Conservation (phyloP, 2,797 vertebrate species). For the Limosa lapponica region DNA sequence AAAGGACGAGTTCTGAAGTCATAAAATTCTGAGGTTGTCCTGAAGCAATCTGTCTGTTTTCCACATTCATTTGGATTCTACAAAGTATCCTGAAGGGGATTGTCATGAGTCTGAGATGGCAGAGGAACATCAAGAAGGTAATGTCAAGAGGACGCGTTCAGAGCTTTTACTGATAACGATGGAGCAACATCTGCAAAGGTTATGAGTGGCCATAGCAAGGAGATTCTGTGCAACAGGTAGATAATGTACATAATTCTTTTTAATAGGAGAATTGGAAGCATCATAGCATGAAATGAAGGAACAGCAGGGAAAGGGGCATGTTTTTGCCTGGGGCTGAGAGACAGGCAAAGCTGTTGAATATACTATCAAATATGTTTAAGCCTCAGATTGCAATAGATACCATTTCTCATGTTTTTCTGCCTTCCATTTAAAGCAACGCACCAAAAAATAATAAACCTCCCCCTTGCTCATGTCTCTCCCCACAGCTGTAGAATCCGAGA, state of each 20-base stretch:
- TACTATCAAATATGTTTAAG: neutral
- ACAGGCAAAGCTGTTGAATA: constrained; percentile 11
- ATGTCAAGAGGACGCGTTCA: neutral
- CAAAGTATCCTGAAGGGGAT: neutral
- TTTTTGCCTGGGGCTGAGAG: constrained; percentile 27
- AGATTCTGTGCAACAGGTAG: constrained; percentile 34
- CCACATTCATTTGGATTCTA: neutral
- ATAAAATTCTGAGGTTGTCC: neutral
- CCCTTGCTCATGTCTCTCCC: neutral
- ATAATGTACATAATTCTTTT: constrained; percentile 30
- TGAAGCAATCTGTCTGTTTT: neutral
- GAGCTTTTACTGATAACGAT: neutral
- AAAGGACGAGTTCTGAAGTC: neutral
- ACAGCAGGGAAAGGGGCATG: constrained; percentile 30
- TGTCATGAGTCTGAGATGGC: neutral
- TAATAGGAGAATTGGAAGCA: constrained; percentile 31
- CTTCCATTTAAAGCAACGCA: neutral
- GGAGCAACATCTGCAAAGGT: constrained; percentile 25
- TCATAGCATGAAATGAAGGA: constrained; percentile 63
- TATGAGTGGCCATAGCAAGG: constrained; percentile 1
- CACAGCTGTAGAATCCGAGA: neutral
- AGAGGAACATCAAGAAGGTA: neutral
- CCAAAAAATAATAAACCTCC: neutral
- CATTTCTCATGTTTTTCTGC: neutral
- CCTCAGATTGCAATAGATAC: neutral